Conservation (phyloP, 1,140 invertebrate species). For the Pseudomyrmex dendroicus region DNA sequence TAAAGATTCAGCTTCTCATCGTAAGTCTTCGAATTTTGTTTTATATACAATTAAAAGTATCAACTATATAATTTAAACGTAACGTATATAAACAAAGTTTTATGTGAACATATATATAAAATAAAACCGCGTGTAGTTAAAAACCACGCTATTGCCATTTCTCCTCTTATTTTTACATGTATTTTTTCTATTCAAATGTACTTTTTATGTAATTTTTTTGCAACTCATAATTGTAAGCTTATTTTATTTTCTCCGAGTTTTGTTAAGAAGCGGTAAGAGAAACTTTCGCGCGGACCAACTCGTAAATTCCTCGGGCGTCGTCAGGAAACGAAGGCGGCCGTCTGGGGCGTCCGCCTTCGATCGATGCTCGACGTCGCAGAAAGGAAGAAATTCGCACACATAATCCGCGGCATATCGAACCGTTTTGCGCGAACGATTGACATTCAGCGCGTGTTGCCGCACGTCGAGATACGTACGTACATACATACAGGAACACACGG, state of each 20-base stretch:
- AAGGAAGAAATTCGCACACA: conserved; percentile 53
- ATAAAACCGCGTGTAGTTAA: neutral
- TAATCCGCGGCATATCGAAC: conserved; percentile 52
- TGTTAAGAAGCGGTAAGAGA: neutral
- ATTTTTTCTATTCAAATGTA: neutral
- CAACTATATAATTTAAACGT: neutral
- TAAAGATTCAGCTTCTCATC: conserved; percentile 8
- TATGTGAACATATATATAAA: neutral
- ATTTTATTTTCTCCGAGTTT: neutral
- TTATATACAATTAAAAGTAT: neutral
- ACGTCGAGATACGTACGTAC: conserved; percentile 63
- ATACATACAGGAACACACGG: conserved; percentile 63
- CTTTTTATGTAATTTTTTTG: neutral
- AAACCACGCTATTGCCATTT: neutral
- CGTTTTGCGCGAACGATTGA: conserved; percentile 29
- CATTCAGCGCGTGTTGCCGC: conserved; percentile 37
- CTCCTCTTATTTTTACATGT: neutral
- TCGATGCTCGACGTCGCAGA: conserved; percentile 27
- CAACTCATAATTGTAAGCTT: neutral
- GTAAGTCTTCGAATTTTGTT: neutral
- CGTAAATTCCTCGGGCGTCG: conserved; percentile 22
- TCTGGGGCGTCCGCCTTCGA: conserved; percentile 9
- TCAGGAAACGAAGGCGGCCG: conserved; percentile 23
- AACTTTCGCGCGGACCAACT: conserved; percentile 18
- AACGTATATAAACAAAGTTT: neutral